A percentile compares a stretch with the other conserved stretches of the same genome.
These are phyloP conservation scores for Quadroppia sp. DNA, from an alignment of 2,888 invertebrate species.

Conservation along the genomic window DNA sequence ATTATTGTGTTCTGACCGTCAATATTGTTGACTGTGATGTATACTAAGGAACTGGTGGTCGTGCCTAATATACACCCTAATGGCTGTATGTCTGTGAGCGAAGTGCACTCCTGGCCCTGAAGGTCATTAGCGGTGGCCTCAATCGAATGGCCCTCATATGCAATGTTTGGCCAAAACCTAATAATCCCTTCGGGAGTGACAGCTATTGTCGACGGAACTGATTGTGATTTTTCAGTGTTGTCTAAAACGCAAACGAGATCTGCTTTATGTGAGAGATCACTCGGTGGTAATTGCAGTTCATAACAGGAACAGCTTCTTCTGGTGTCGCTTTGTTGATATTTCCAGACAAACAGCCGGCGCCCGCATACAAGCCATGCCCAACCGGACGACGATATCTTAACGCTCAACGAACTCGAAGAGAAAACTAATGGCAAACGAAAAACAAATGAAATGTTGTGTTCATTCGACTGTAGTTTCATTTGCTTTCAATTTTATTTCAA, in stretches of 20 bases:
- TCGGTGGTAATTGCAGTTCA: conserved; percentile 81
- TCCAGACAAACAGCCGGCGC: conserved; percentile 77
- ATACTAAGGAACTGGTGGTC: conserved; percentile 79
- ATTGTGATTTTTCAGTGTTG: conserved; percentile 56
- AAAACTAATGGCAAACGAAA: background rate
- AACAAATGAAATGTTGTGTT: background rate
- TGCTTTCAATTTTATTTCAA: background rate
- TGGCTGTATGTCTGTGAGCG: conserved; percentile 54
- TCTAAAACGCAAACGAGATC: conserved; percentile 66
- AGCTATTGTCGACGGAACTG: conserved; percentile 76
- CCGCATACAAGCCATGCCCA: conserved; percentile 85
- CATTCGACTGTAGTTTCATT: background rate
- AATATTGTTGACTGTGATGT: conserved; percentile 61
- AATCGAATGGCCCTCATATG: conserved; percentile 76
- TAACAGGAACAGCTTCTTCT: conserved; percentile 38
- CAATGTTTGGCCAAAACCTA: conserved; percentile 86
- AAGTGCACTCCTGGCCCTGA: conserved; percentile 59
- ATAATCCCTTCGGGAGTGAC: conserved; percentile 89
- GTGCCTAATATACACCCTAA: conserved; percentile 80
- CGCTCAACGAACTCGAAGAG: conserved; percentile 55
- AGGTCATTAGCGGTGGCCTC: conserved; percentile 75
- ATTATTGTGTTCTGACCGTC: conserved; percentile 62
- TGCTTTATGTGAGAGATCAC: conserved; percentile 74
- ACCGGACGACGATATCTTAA: conserved; percentile 64
- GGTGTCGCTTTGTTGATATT: conserved; percentile 50